Evolutionary conservation across 2,797 vertebrate genomes (phyloP), one percentile per base, ranked within the genome.

Genomic region (Discoglossus pictus): DNA sequence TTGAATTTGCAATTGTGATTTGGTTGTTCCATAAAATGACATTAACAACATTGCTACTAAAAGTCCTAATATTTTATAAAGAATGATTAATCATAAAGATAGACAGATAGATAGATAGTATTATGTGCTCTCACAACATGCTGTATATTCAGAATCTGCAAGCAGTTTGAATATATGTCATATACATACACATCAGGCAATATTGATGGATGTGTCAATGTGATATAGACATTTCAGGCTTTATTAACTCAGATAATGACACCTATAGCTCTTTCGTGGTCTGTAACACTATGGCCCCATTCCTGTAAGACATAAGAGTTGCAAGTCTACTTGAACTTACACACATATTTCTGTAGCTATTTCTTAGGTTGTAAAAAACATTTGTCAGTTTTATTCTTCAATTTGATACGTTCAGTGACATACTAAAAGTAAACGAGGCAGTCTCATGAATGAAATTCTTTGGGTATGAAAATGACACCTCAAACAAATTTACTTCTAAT

Each of bases 301-400:
- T 18, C n/a, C n/a, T 2, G 55, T 23, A 10, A 10, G 6, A 20
- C 15, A 9, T 13, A 2, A 16, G 8, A 18, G 20, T 42, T 38
- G 13, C 38, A 17, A 15, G 52, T 44, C 20, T 31, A 68, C 61
- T 61, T 44, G 38, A 53, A 52, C 13, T 50, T 59, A 15, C 6
- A 1, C 10, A 10, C n/a, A 59, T 46, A 1, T 4, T 31, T 13
- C 21, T 60, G 3, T 16, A 64, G 1, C 4, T 53, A 25, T 44
- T 65, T 78, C 61, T 71, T 50, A 9, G 20, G 50, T 8, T 15
- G n/a, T 48, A 61, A 42, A 48, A 0, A 17, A 39, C 39, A 67
- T 61, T 69, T 60, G 25, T 66, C 62, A 21, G 1, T 54, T 5
- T n/a, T 6, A 2, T 8, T 3, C 48, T 10, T 39, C 51, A 13